phyloP scores from a whole-genome alignment of 2,797 vertebrate genomes.

The Alcedo atthis region DNA sequence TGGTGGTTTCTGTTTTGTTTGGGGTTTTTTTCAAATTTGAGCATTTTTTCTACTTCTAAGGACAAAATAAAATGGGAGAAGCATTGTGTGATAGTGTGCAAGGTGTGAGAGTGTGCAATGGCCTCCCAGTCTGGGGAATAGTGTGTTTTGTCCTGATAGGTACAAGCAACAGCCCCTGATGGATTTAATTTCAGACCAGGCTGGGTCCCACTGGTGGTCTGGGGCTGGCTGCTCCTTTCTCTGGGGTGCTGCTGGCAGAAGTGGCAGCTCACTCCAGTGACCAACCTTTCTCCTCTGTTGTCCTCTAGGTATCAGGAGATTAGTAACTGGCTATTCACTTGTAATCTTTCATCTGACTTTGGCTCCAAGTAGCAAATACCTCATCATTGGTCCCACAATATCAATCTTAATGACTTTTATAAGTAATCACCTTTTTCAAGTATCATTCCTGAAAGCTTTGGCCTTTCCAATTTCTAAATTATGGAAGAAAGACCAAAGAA shows the following conservation, averaged over 20 bases:
- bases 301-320: neutral
- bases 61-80: neutral
- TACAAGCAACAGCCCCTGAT: neutral
- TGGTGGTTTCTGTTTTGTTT: too few relatives aligned
- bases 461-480: neutral
- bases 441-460: neutral
- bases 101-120: neutral
- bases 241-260: neutral
- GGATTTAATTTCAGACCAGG: neutral
- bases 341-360: neutral
- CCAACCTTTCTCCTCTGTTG: neutral
- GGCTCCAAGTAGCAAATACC: neutral
- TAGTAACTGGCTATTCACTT: neutral
- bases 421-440: neutral
- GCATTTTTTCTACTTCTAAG: neutral
- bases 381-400: neutral
- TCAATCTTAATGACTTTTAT: neutral
- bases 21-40: neutral
- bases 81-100: neutral
- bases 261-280: neutral
- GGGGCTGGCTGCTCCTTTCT: neutral
- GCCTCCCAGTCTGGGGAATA: neutral
- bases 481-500: neutral
- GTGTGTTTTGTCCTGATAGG: neutral
- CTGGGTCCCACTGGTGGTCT: neutral